phyloP scores from a whole-genome alignment of 92 coral and sea anemone genomes.

The Paramuricea clavata region DNA sequence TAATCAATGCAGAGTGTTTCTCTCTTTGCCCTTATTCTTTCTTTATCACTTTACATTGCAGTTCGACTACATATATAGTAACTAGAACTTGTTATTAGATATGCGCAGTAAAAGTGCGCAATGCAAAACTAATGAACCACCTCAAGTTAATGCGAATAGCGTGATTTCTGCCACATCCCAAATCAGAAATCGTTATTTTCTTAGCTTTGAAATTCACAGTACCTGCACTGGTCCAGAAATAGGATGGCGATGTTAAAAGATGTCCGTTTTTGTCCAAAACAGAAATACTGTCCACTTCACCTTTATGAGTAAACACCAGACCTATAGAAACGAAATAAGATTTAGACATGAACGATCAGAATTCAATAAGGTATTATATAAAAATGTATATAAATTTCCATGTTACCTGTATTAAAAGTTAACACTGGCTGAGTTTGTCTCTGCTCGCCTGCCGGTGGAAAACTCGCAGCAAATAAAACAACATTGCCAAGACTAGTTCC shows the following conservation, averaged over 20 bases:
- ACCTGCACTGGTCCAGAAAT: slow-evolving; percentile 78
- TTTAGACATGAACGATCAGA: not conserved
- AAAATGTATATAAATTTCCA: not conserved
- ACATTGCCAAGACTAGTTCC: slow-evolving; percentile 92
- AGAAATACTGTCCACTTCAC: slow-evolving; percentile 77
- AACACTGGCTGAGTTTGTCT: slow-evolving; percentile 89
- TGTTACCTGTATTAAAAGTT: slow-evolving; percentile 87
- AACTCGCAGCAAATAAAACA: slow-evolving; percentile 85
- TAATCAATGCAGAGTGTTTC: no score
- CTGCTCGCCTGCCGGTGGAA: slow-evolving; percentile 86
- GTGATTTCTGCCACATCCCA: no score
- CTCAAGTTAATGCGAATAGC: no score
- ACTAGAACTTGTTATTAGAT: no score
- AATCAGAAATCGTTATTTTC: no score
- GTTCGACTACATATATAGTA: no score
- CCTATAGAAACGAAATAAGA: slow-evolving; percentile 55
- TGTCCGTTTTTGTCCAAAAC: slow-evolving; percentile 87
- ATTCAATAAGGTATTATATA: no score
- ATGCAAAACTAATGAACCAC: no score
- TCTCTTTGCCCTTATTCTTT: no score
- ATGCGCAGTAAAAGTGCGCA: no score
- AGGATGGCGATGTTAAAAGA: slow-evolving; percentile 91
- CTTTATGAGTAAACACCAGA: slow-evolving; percentile 86
- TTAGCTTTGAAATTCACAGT: no score
- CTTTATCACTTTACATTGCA: no score